phyloP scores from a whole-genome alignment of 2,888 invertebrate species.

The Apodemia duryi region DNA sequence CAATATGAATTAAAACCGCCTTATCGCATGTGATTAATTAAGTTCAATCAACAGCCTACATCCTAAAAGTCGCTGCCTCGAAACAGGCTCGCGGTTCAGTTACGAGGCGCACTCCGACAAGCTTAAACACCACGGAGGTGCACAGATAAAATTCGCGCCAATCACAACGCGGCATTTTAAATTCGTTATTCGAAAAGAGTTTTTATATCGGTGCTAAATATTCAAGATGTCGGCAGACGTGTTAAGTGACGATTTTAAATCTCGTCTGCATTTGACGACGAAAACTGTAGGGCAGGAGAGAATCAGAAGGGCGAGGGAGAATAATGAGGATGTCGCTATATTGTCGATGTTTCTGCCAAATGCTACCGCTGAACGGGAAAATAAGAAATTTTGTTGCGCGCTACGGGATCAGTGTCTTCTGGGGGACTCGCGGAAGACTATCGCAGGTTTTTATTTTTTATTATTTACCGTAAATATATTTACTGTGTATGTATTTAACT shows the following conservation, averaged over 20 bases:
- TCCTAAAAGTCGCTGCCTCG: constrained; percentile 38
- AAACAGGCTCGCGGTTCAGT: constrained; percentile 44
- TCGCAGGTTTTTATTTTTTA: constrained; percentile 82
- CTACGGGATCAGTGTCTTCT: constrained; percentile 86
- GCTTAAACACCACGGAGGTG: constrained; percentile 50
- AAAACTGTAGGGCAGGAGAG: constrained; percentile 91
- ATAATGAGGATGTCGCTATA: constrained; percentile 92
- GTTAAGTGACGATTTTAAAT: constrained; percentile 88
- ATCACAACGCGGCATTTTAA: constrained; percentile 33
- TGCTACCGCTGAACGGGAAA: constrained; percentile 81
- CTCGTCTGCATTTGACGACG: constrained; percentile 84
- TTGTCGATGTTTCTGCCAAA: constrained; percentile 90
- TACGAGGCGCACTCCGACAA: constrained; percentile 64
- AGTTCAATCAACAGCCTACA: constrained; percentile 59
- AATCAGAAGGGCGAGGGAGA: constrained; percentile 87
- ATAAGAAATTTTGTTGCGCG: constrained; percentile 88
- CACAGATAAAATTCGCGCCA: constrained; percentile 33
- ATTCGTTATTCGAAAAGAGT: neutral
- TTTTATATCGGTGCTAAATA: constrained; percentile 30
- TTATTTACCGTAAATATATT: constrained; percentile 16
- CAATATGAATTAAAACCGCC: constrained; percentile 37
- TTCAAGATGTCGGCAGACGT: constrained; percentile 86
- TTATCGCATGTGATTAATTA: constrained; percentile 45
- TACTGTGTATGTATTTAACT: too few species aligned
- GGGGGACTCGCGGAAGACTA: constrained; percentile 87